A percentile compares a stretch with the other conserved stretches of the same genome.
Evolutionary conservation across 2,113 vertebrate genomes (phyloP).

Genomic region (Trachemys scripta): DNA sequence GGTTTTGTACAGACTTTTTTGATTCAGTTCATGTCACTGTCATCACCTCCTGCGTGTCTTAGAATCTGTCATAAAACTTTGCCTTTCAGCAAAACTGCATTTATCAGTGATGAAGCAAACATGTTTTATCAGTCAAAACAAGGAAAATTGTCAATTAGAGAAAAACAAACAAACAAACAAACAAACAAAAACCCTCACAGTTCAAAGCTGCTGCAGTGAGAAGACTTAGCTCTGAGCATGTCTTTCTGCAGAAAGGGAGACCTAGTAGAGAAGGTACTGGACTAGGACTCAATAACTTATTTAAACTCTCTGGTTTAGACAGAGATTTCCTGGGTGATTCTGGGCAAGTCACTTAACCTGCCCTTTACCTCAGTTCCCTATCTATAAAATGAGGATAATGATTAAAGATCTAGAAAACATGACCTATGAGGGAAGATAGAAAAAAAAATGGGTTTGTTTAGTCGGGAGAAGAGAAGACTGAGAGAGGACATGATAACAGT

Average conservation of each 20-base stretch:
- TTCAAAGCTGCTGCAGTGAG: neutral
- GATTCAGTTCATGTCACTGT: neutral
- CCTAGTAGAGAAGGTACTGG: neutral
- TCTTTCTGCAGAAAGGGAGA: neutral
- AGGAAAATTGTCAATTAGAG: neutral
- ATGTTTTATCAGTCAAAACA: neutral
- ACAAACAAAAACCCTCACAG: neutral
- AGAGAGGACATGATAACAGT: too few species aligned
- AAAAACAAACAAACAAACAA: neutral
- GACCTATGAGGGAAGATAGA: too few species aligned
- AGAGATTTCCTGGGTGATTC: neutral
- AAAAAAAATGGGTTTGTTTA: too few species aligned
- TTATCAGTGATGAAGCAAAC: neutral
- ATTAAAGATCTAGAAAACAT: too few species aligned
- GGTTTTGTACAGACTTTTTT: neutral
- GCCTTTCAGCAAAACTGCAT: neutral
- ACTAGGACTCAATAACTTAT: neutral
- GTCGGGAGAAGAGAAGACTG: too few species aligned
- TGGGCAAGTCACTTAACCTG: neutral
- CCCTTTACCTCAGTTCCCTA: neutral
- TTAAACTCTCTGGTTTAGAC: neutral
- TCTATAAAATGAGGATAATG: neutral
- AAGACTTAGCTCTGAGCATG: neutral
- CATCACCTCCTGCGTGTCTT: neutral
- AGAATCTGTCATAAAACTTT: neutral